These are phyloP conservation scores for Caenorhabditis macrosperma DNA, from an alignment of 2,888 invertebrate genomes.

Conservation along the genomic window DNA sequence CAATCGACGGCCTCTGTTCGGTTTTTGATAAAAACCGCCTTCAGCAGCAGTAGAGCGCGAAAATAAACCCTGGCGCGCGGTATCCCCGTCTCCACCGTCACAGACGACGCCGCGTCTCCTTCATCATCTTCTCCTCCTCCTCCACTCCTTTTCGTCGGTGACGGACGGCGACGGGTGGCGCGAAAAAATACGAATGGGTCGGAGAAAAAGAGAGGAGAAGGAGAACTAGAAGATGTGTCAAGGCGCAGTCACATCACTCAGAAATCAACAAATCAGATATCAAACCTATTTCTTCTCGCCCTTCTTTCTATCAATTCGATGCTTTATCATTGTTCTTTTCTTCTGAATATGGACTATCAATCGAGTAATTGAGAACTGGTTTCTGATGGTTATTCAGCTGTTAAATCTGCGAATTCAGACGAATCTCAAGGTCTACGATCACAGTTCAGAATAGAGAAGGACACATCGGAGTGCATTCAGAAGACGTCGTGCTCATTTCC, in stretches of 20 bases:
- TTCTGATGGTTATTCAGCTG: neutral
- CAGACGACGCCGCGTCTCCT: constrained; percentile 2
- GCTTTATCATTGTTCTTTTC: neutral
- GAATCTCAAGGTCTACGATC: neutral
- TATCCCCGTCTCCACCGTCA: constrained; percentile 32
- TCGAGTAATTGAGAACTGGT: neutral
- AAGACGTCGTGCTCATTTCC: too few relatives aligned
- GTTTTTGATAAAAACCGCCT: constrained; percentile 59
- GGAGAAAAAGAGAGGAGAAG: neutral
- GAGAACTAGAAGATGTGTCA: neutral
- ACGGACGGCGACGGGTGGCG: constrained; percentile 9
- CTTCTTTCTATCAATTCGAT: constrained; percentile 1
- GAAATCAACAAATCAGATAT: constrained; percentile 54
- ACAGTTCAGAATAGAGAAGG: too few relatives aligned
- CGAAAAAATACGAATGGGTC: constrained; percentile 23
- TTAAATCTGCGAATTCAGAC: neutral
- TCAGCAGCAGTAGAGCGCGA: constrained; percentile 57
- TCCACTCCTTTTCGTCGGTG: neutral
- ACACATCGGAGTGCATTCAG: too few relatives aligned
- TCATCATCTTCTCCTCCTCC: constrained; percentile 21
- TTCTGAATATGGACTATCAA: constrained; percentile 1
- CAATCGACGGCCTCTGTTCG: constrained; percentile 60
- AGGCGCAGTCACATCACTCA: constrained; percentile 29
- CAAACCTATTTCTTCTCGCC: constrained; percentile 32
- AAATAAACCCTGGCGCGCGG: constrained; percentile 53